A percentile compares a stretch with the other conserved stretches of the same genome.
These are phyloP conservation scores for Synanthedon vespiformis DNA, from an alignment of 2,888 invertebrate species.

Conservation along the genomic window DNA sequence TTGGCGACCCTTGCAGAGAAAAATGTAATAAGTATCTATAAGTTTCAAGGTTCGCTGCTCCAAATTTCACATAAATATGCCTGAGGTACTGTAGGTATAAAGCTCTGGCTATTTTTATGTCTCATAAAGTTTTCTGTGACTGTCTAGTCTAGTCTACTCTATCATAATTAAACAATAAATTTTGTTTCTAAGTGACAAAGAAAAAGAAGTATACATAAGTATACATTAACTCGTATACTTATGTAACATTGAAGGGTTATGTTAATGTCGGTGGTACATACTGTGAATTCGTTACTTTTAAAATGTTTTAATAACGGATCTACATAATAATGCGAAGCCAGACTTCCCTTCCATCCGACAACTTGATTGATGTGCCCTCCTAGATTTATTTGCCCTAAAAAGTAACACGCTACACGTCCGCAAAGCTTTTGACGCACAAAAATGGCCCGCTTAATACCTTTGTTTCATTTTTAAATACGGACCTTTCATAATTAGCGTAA, in stretches of 20 bases:
- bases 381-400: slow-evolving; percentile 63
- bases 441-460: slow-evolving; percentile 56
- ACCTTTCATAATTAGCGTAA: slow-evolving; percentile 67
- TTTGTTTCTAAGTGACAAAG: no score
- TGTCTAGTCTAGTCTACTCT: no score
- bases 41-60: no score
- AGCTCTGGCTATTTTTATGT: no score
- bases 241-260: slow-evolving; percentile 28
- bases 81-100: no score
- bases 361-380: slow-evolving; percentile 65
- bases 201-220: no score
- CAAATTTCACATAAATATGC: no score
- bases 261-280: slow-evolving; percentile 39
- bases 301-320: slow-evolving; percentile 61
- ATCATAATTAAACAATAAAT: no score
- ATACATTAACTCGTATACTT: no score
- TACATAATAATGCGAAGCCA: slow-evolving; percentile 61
- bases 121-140: no score
- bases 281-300: slow-evolving; percentile 58
- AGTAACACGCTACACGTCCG: slow-evolving; percentile 56
- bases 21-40: no score
- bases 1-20: no score
- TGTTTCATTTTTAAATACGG: slow-evolving; percentile 66
- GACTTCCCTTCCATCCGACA: slow-evolving; percentile 63
- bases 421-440: slow-evolving; percentile 51